Base-by-base conservation (phyloP, 2,888 invertebrate genomes). In the Harpalus rufipes region DNA sequence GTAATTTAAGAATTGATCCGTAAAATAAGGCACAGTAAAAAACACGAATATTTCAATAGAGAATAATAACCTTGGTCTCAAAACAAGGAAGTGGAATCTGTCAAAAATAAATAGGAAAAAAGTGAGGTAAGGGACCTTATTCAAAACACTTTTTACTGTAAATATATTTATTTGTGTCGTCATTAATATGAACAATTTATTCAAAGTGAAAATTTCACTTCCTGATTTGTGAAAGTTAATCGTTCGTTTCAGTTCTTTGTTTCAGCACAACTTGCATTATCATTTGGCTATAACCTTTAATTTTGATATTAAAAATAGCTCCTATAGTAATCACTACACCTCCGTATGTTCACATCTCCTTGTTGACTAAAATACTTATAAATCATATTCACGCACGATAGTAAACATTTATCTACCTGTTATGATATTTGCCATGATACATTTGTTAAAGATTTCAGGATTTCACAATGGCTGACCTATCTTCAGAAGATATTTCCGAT, bases 1-100 rank as follows among this genome's bases (percentile, higher is more conserved):
- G 80, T 80, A 80, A 85, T 85, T 85, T 80, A 85, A 68, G 80
- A 85, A 80, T 80, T 80, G 79, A 80, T 85, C 80, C 85, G 85
- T 80, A 79, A 85, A 85, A 68, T 72, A 85, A 85, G 85, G 39
- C 79, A 58, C 80, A 85, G 85, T 61, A 65, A 63, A 56, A 79
- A 80, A 80, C 25, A 63, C 61, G 58, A 79, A 79, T 79, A 61
- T 84, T 63, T 63, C 18, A 61, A 25, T 58, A 61, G 59, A 83
- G 72, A 82, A 72, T 72, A 81, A 21, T 81, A 81, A 81, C 81
- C 81, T 81, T 81, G 68, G 68, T 81, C 32, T 72, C 56, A 81
- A 16, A 51, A 81, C 51, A 81, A 68, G 68, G 72, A 81, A 68
- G 18, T 68, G 14, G 32, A 61, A 59, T 8, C 63, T 81, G 81